Percentiles rank a stretch among this genome's conserved stretches.
Conservation (phyloP, 2,888 invertebrate species). For the Andricus curvator region DNA sequence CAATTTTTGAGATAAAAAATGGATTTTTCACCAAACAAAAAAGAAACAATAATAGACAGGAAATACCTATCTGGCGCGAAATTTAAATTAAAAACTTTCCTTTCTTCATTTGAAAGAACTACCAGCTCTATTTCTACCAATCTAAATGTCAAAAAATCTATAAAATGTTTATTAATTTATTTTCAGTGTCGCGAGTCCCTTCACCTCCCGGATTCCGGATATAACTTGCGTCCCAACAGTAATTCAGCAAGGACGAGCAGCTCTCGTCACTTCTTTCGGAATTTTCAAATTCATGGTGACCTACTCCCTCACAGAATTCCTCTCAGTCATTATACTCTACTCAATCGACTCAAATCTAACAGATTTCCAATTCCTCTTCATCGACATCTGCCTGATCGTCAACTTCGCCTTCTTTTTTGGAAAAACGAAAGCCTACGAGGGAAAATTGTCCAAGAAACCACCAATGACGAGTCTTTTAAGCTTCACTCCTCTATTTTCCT, state of each 20-base stretch:
- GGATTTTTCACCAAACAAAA: too few relatives aligned
- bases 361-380: slow-evolving; percentile 84
- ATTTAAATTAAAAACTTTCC: background rate
- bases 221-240: slow-evolving; percentile 90
- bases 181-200: slow-evolving; percentile 90
- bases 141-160: background rate
- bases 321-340: slow-evolving; percentile 89
- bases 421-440: slow-evolving; percentile 80
- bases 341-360: slow-evolving; percentile 83
- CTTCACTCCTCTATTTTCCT: slow-evolving; percentile 80
- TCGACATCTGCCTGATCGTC: slow-evolving; percentile 83
- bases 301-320: slow-evolving; percentile 94
- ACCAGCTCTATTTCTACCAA: background rate
- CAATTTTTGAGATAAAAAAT: too few relatives aligned
- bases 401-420: slow-evolving; percentile 84
- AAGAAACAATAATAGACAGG: too few relatives aligned
- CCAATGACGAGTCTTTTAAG: slow-evolving; percentile 81
- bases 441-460: slow-evolving; percentile 78
- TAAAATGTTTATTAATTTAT: slow-evolving; percentile 41
- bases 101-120: too few relatives aligned
- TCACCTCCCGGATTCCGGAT: slow-evolving; percentile 90
- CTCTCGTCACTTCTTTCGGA: slow-evolving; percentile 93
- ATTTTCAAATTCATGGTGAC: slow-evolving; percentile 95
- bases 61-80: too few relatives aligned
- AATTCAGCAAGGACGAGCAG: slow-evolving; percentile 91